These are phyloP conservation scores for Oeneis ivallda DNA, from an alignment of 2,888 invertebrate species.

Conservation along the genomic window DNA sequence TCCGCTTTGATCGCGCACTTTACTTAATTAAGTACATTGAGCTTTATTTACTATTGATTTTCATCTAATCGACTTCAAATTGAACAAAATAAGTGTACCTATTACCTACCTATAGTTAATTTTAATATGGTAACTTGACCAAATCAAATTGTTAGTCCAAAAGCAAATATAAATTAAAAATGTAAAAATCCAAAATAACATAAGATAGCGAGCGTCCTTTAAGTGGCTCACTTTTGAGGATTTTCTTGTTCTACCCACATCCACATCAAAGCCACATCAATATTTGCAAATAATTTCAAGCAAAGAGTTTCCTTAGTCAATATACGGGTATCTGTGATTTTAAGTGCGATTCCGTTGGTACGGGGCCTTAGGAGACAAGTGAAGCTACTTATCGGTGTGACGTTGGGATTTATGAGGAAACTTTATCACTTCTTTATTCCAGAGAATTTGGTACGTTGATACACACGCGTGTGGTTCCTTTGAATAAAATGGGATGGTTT, in stretches of 20 bases:
- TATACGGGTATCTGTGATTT: neutral
- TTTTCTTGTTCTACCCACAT: neutral
- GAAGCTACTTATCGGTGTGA: constrained; percentile 23
- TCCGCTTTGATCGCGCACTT: no score
- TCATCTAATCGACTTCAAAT: no score
- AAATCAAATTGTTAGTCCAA: no score
- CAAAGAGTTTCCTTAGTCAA: neutral
- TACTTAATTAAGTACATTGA: no score
- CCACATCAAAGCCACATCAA: neutral
- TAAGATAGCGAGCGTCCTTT: no score
- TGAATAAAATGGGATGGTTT: constrained; percentile 3
- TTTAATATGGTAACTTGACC: no score
- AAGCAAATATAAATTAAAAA: no score
- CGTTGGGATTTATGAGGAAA: constrained; percentile 24
- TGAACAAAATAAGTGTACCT: no score
- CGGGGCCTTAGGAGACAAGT: constrained; percentile 10
- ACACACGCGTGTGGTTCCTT: neutral
- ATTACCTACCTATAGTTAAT: no score
- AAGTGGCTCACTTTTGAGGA: no score
- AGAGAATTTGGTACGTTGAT: constrained; percentile 10
- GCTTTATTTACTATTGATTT: no score
- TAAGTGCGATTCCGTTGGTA: constrained; percentile 3
- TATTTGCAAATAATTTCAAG: neutral
- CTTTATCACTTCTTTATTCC: constrained; percentile 24
- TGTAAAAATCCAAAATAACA: no score